These are phyloP conservation scores for Helarctos malayanus DNA, from an alignment of 2,797 vertebrate genomes.

Conservation along the genomic window DNA sequence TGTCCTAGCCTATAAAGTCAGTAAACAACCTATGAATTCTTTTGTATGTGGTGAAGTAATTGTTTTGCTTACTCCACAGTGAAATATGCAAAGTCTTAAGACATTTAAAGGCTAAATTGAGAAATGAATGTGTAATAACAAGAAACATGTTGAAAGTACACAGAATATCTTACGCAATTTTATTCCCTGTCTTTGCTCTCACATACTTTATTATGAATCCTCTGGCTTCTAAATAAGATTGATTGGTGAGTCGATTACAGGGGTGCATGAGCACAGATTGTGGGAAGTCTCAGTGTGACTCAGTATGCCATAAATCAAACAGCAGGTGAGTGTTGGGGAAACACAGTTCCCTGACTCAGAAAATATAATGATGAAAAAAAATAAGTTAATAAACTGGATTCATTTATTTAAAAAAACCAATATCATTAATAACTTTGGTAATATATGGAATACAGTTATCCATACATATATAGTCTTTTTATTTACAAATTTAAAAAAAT, in stretches of 20 bases:
- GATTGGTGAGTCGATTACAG: neutral
- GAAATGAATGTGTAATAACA: neutral
- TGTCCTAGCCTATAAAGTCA: neutral
- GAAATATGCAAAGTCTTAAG: neutral
- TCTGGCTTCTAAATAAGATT: constrained; percentile 57
- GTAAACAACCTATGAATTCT: neutral
- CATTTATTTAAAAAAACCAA: constrained; percentile 27
- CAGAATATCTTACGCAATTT: neutral
- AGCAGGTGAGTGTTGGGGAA: neutral
- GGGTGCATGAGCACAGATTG: constrained; percentile 14
- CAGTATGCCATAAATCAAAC: constrained; percentile 57
- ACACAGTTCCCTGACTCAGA: neutral
- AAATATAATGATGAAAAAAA: constrained; percentile 15
- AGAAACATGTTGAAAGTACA: neutral
- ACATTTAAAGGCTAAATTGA: neutral
- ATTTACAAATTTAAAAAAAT: constrained; percentile 13
- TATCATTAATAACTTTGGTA: neutral
- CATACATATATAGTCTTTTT: neutral
- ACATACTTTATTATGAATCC: neutral
- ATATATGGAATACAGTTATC: neutral
- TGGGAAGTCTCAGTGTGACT: neutral
- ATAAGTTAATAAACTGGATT: neutral
- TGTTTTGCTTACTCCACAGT: neutral
- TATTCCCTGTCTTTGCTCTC: neutral
- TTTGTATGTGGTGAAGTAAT: neutral